A percentile compares a stretch with the other conserved stretches of the same genome.
Conservation (phyloP, 2,113 vertebrate species). For the Pitta sordida region DNA sequence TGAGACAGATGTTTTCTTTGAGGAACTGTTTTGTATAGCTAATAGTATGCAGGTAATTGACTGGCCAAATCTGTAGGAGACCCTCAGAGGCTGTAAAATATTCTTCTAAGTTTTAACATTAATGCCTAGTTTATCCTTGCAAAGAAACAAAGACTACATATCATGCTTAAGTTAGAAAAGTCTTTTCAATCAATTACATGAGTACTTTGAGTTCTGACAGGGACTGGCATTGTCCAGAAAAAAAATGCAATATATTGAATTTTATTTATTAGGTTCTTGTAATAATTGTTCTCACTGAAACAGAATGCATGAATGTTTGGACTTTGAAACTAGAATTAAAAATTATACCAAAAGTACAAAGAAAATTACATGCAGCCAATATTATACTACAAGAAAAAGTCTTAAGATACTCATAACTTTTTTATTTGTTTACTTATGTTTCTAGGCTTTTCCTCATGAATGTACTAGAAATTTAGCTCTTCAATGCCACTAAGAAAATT, state of each 20-base stretch:
- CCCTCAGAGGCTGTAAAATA: not conserved
- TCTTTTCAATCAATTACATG: not conserved
- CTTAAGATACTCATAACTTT: not conserved
- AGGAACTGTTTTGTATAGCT: not conserved
- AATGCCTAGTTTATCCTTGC: not conserved
- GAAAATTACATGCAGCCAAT: not conserved
- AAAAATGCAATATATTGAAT: not conserved
- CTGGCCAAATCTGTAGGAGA: not conserved
- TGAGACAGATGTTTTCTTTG: not conserved
- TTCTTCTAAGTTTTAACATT: conserved; percentile 1
- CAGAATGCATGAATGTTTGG: not conserved
- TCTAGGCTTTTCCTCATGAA: not conserved
- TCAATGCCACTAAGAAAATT: not conserved
- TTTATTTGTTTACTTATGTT: not conserved
- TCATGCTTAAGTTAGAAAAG: not conserved
- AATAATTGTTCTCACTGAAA: not conserved
- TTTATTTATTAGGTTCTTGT: not conserved
- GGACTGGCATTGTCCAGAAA: not conserved
- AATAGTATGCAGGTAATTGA: conserved; percentile 1
- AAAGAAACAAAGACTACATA: not conserved
- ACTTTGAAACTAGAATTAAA: not conserved
- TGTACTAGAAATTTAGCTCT: not conserved
- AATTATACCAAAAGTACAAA: not conserved
- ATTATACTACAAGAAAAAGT: not conserved
- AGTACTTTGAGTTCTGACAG: not conserved